Percentiles rank a stretch among this genome's conserved stretches.
These are phyloP conservation scores for Hirtodrosophila duncani DNA, from an alignment of 2,888 invertebrate genomes.

Conservation along the genomic window DNA sequence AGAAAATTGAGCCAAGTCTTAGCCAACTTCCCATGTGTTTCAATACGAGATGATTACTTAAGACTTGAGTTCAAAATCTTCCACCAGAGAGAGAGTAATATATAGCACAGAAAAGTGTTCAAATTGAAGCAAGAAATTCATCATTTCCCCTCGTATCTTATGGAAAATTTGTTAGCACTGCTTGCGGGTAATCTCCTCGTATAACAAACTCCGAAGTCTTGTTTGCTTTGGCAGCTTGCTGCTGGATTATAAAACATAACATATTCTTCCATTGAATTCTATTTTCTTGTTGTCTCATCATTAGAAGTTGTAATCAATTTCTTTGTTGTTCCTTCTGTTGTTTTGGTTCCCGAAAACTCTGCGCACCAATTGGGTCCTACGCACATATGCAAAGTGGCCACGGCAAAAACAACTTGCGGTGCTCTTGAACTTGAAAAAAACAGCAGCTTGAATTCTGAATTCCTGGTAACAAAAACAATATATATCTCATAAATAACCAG, in stretches of 20 bases:
- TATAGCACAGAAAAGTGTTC: no score
- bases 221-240: no score
- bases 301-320: conserved; percentile 39
- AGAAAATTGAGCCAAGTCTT: no score
- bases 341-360: conserved; percentile 41
- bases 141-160: no score
- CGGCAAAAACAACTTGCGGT: conserved; percentile 20
- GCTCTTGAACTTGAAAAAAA: conserved; percentile 65
- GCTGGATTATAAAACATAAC: not conserved
- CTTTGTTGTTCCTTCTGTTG: conserved; percentile 2
- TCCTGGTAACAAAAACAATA: conserved; percentile 44
- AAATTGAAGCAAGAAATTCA: no score
- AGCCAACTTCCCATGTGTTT: no score
- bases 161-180: no score
- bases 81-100: no score
- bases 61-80: no score
- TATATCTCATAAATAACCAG: conserved; percentile 37
- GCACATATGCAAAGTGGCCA: conserved; percentile 42
- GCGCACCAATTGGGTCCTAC: conserved; percentile 34
- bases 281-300: not conserved
- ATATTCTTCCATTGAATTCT: not conserved
- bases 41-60: no score
- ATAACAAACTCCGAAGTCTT: no score
- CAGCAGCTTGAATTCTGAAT: conserved; percentile 34
- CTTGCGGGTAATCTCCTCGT: no score